Evolutionary conservation across 2,797 vertebrate genomes (phyloP).

Genomic region (Meriones psammophilus): DNA sequence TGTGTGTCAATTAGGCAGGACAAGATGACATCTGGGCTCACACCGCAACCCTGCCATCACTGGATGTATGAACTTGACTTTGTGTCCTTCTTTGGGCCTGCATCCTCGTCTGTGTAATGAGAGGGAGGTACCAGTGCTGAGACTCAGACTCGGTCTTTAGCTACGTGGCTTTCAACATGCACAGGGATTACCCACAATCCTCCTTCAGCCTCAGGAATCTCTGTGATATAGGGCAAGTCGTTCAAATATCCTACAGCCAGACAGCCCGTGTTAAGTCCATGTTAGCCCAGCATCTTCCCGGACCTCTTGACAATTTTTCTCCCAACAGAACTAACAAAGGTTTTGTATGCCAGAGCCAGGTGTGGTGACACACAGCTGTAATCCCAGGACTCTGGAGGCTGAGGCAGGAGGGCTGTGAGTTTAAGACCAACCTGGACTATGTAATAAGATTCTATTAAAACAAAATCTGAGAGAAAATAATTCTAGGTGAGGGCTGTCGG

Average conservation of each 20-base stretch:
- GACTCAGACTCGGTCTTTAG: neutral
- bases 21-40: neutral
- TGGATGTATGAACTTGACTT: accelerated
- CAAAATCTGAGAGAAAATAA: neutral
- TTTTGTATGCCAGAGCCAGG: neutral
- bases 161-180: accelerated
- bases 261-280: neutral
- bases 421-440: neutral
- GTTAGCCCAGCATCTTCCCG: neutral
- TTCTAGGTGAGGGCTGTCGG: accelerated
- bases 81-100: neutral
- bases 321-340: neutral
- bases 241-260: neutral
- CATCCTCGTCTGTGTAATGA: neutral
- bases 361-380: neutral
- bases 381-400: neutral
- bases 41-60: neutral
- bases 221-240: accelerated
- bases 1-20: neutral
- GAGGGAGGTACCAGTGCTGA: too few species aligned
- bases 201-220: neutral
- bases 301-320: neutral
- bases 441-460: neutral
- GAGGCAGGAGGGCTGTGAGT: neutral
- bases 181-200: neutral